phyloP scores from a whole-genome alignment of 1,140 invertebrate species.

The Drosophila athabasca region DNA sequence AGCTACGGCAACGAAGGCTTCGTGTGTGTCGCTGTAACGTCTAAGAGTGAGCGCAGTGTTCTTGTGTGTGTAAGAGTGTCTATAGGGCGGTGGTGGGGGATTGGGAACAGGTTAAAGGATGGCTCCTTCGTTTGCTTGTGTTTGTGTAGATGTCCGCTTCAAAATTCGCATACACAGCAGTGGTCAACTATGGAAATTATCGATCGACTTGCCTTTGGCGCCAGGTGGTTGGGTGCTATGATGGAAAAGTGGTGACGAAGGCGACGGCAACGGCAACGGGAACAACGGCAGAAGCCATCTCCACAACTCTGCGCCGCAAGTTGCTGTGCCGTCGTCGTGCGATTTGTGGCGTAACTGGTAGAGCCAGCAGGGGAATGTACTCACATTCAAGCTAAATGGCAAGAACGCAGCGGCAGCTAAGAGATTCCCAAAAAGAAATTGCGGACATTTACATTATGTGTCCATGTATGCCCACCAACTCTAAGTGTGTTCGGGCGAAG shows the following conservation, averaged over 20 bases:
- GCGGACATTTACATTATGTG: slow-evolving; percentile 83
- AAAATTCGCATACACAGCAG: slow-evolving; percentile 83
- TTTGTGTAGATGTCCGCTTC: slow-evolving; percentile 82
- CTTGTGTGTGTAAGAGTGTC: slow-evolving; percentile 38
- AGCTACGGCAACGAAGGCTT: slow-evolving; percentile 47
- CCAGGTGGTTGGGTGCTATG: slow-evolving; percentile 80
- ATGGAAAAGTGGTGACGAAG: slow-evolving; percentile 78
- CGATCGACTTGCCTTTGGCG: slow-evolving; percentile 82
- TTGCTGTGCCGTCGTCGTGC: slow-evolving; percentile 40
- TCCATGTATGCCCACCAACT: slow-evolving; percentile 57
- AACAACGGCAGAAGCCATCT: slow-evolving; percentile 71
- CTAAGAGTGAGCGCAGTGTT: slow-evolving; percentile 60
- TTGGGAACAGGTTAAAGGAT: slow-evolving; percentile 57
- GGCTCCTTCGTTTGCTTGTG: slow-evolving; percentile 64
- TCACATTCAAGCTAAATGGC: slow-evolving; percentile 77
- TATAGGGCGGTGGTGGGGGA: slow-evolving; percentile 13
- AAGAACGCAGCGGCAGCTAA: slow-evolving; percentile 74
- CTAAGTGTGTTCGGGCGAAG: slow-evolving; percentile 36
- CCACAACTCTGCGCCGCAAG: slow-evolving; percentile 69
- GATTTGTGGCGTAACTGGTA: slow-evolving; percentile 29
- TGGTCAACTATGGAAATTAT: slow-evolving; percentile 84
- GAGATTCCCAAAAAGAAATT: slow-evolving; percentile 83
- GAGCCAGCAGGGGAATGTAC: slow-evolving; percentile 42
- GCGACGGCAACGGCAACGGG: slow-evolving; percentile 37
- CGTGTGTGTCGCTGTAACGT: slow-evolving; percentile 63